These are phyloP conservation scores for Drosophila arizonae DNA, from an alignment of 1,140 invertebrate species.

Conservation along the genomic window DNA sequence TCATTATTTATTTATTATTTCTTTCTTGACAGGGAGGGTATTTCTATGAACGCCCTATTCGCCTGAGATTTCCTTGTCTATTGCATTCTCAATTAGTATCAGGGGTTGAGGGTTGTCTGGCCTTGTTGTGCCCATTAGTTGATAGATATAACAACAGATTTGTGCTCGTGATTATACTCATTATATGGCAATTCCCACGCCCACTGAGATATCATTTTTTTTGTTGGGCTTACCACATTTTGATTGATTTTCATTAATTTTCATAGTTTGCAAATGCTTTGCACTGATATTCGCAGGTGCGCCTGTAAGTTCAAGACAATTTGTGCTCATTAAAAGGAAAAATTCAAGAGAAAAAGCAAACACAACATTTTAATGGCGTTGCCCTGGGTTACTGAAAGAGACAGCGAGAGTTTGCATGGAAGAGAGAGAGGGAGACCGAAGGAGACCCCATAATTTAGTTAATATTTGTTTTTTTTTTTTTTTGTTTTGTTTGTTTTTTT, in stretches of 20 bases:
- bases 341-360: slow-evolving; percentile 53
- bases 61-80: background rate
- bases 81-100: slow-evolving; percentile 27
- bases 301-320: slow-evolving; percentile 68
- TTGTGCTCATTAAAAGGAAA: slow-evolving; percentile 71
- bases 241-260: slow-evolving; percentile 22
- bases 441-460: slow-evolving; percentile 66
- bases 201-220: slow-evolving; percentile 2
- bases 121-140: slow-evolving; percentile 24
- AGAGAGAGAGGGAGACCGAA: slow-evolving; percentile 16
- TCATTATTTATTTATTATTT: too few relatives aligned
- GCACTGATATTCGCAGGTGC: slow-evolving; percentile 43
- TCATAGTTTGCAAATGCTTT: slow-evolving; percentile 23
- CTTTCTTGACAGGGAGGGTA: background rate
- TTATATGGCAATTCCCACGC: slow-evolving; percentile 45
- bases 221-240: background rate
- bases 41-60: background rate
- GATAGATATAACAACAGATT: slow-evolving; percentile 25
- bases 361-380: slow-evolving; percentile 55
- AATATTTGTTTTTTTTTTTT: slow-evolving; percentile 50
- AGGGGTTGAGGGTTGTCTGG: slow-evolving; percentile 42
- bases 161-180: slow-evolving; percentile 20
- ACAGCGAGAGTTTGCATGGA: background rate
- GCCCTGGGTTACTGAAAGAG: slow-evolving; percentile 58
- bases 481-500: too few relatives aligned